Percentiles rank a stretch among this genome's conserved stretches.
Conservation (phyloP, 2,113 vertebrate genomes). For the Opisthocomus hoazin region DNA sequence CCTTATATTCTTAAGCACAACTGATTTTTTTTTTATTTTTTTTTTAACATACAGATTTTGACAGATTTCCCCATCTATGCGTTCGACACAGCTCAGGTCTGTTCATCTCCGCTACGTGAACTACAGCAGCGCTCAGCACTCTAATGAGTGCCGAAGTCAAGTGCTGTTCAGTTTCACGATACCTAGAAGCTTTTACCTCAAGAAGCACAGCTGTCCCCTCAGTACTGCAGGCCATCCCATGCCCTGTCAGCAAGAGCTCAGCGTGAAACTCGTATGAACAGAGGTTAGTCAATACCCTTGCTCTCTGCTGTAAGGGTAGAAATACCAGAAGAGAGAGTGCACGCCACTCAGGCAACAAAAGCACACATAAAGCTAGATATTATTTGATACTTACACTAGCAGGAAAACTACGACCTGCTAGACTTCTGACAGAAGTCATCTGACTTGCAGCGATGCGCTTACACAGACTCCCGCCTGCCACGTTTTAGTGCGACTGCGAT, state of each 20-base stretch:
- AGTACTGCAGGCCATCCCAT: no score
- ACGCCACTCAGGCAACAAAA: not conserved
- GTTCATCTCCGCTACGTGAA: not conserved
- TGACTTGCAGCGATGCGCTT: rapidly evolving
- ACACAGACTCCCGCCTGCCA: not conserved
- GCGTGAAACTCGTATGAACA: rapidly evolving
- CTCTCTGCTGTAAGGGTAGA: not conserved
- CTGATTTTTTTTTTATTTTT: not conserved
- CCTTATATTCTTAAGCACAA: not conserved
- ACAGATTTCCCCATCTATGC: not conserved
- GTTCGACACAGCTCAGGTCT: not conserved
- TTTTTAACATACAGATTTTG: not conserved
- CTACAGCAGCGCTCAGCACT: not conserved
- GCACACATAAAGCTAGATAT: not conserved
- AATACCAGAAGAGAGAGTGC: not conserved
- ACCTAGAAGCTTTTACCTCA: not conserved
- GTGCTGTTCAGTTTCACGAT: not conserved
- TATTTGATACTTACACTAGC: not conserved
- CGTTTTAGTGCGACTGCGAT: not conserved
- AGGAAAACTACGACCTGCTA: not conserved
- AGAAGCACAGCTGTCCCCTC: not conserved
- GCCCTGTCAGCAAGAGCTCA: not conserved
- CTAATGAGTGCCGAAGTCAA: not conserved
- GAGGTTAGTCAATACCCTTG: not conserved
- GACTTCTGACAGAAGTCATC: not conserved